These are phyloP conservation scores for Emys orbicularis DNA, from an alignment of 2,797 vertebrate species.

Conservation along the genomic window DNA sequence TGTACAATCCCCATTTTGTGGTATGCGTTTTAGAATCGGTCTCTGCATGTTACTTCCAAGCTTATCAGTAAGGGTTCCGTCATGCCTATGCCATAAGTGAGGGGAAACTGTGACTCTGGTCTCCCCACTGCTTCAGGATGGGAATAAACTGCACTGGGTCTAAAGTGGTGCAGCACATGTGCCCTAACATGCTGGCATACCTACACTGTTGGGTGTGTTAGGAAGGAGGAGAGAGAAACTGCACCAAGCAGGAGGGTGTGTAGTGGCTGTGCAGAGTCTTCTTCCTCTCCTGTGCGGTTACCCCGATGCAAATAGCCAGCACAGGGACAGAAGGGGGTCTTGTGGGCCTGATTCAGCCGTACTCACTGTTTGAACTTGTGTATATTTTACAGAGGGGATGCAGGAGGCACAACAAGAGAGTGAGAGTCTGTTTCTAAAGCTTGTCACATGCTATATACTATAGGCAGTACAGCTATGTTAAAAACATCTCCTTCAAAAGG, in stretches of 20 bases:
- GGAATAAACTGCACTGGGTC: not conserved
- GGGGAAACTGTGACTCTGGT: not conserved
- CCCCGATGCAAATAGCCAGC: not conserved
- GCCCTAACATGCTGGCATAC: not conserved
- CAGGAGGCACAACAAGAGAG: not conserved
- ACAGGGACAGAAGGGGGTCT: not conserved
- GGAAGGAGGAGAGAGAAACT: not conserved
- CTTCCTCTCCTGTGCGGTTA: not conserved
- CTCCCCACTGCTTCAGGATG: no score
- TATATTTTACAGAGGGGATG: not conserved
- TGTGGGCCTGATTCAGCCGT: not conserved
- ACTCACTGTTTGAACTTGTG: not conserved
- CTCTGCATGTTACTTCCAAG: not conserved
- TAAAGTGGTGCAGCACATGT: not conserved
- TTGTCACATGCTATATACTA: not conserved
- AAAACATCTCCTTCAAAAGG: not conserved
- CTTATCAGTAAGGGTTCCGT: not conserved
- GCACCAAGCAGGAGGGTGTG: not conserved
- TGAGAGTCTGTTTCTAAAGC: not conserved
- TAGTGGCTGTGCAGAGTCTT: not conserved
- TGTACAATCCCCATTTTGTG: not conserved
- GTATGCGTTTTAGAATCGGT: not conserved
- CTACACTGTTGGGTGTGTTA: not conserved
- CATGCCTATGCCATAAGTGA: not conserved
- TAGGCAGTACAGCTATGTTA: not conserved